Base-by-base conservation (phyloP, 2,113 vertebrate genomes). In the Cichladusa arquata region DNA sequence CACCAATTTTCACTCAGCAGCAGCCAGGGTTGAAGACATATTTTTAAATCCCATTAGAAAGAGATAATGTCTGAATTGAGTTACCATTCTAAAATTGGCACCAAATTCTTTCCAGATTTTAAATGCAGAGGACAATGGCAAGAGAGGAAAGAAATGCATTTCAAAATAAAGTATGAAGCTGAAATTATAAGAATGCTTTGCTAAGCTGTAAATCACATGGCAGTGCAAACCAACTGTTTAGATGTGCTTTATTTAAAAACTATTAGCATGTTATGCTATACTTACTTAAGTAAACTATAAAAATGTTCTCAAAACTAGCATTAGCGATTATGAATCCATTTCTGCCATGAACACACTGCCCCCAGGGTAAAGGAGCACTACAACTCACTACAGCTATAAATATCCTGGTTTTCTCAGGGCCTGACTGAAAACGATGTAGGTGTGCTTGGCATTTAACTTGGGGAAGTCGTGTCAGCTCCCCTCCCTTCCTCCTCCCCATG, bases 361-460 rank as follows among this genome's bases (percentile, higher is more conserved):
- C 94, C 76, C 67, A 88, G 97, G 97, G 94, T 92, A 95, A 95
- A 95, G 83, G 91, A 97, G 86, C 90, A 91, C 70, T 90, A 66
- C 85, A 86, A 82, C 77, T 96, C 90, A 93, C 92, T 94, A 71
- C 64, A 90, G 73, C 96, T 97, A 96, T 97, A 98, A 98, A 98
- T 98, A 97, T 78, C 97, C 94, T 67, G 81, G 66, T 94, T 97
- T 97, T 93, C 91, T 65, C 65, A 62, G 17, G 51, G 86, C 72
- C 94, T 88, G 96, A 95, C 31, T 83, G 93, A 96, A 95, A 78
- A 90, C 17, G 15, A 88, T 86, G 96, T 94, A 97, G 98, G 97
- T 97, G 97, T 95, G 94, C 96, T 97, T 95, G 92, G 96, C 97
- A 93, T 96, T 96, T 95, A 82, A 95, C 92, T 96, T 88, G 84